Evolutionary conservation across 2,797 vertebrate species (phyloP).

Genomic region (Antrozous pallidus): DNA sequence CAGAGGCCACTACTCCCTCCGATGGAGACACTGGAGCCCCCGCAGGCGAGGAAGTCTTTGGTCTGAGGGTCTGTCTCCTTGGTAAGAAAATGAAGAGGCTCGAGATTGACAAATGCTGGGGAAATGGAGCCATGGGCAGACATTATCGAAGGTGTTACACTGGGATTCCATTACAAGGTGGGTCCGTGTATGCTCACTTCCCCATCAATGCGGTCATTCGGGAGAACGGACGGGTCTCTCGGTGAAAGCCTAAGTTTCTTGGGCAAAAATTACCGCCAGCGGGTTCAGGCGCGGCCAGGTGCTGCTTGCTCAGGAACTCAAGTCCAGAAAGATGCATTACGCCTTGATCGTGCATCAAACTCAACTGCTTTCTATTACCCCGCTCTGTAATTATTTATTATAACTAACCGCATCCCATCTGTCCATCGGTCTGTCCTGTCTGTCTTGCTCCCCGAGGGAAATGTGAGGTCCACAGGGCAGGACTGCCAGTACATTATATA

Average conservation of each 20-base stretch:
- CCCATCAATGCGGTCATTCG: not conserved
- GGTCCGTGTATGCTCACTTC: not conserved
- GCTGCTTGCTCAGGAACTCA: not conserved
- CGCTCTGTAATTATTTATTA: not conserved
- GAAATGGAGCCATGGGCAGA: not conserved
- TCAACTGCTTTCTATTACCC: not conserved
- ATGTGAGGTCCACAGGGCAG: not conserved
- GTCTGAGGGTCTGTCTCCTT: not conserved
- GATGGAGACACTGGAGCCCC: not conserved
- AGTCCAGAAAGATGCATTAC: not conserved
- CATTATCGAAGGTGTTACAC: not conserved
- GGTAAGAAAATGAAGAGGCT: not conserved
- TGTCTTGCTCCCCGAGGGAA: not conserved
- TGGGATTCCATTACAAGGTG: not conserved
- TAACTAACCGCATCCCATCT: not conserved
- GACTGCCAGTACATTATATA: not conserved
- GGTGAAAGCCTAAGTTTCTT: not conserved
- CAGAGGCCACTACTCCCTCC: not conserved
- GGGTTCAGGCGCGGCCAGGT: not conserved
- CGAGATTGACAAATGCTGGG: not conserved
- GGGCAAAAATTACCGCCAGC: not conserved
- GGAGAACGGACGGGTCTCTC: not conserved
- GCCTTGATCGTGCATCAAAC: not conserved
- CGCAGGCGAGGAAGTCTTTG: not conserved
- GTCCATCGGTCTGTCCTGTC: not conserved